phyloP scores from a whole-genome alignment of 2,888 invertebrate species.

The Drosophila lacicola region DNA sequence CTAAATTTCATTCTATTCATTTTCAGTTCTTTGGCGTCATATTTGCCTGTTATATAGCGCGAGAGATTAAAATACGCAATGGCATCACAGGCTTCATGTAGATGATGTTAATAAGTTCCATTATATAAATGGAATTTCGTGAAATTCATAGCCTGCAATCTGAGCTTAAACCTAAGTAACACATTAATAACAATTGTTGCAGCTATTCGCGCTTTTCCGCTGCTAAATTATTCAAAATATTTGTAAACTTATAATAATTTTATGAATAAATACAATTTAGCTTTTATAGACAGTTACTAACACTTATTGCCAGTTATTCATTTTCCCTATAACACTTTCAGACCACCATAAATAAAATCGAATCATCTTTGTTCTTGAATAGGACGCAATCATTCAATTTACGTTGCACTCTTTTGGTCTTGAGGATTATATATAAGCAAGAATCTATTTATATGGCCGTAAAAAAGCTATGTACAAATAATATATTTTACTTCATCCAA shows the following conservation, averaged over 20 bases:
- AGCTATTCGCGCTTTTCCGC: constrained; percentile 8
- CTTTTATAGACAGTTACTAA: constrained; percentile 1
- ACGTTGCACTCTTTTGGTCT: constrained; percentile 4
- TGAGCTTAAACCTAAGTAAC: constrained; percentile 38
- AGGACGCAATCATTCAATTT: constrained; percentile 9
- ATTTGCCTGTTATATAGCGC: constrained; percentile 84
- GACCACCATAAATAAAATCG: constrained; percentile 27
- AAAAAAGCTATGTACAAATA: too few species aligned
- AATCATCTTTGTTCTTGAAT: constrained; percentile 30
- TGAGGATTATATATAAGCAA: too few species aligned
- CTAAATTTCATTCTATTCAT: background rate
- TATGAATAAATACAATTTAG: constrained; percentile 44
- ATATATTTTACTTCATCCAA: too few species aligned
- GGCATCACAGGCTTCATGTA: constrained; percentile 82
- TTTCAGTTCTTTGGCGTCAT: constrained; percentile 84
- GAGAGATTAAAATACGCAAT: constrained; percentile 84
- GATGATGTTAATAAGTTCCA: constrained; percentile 6
- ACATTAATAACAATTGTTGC: constrained; percentile 12
- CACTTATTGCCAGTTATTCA: too few species aligned
- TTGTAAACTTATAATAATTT: constrained; percentile 18
- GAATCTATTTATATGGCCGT: too few species aligned
- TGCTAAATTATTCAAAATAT: constrained; percentile 32
- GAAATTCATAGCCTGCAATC: constrained; percentile 19
- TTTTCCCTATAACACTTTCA: background rate
- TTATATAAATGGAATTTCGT: constrained; percentile 1